A percentile compares a stretch with the other conserved stretches of the same genome.
phyloP scores from a whole-genome alignment of 2,888 invertebrate species.

The Tromatobia lineatoria region DNA sequence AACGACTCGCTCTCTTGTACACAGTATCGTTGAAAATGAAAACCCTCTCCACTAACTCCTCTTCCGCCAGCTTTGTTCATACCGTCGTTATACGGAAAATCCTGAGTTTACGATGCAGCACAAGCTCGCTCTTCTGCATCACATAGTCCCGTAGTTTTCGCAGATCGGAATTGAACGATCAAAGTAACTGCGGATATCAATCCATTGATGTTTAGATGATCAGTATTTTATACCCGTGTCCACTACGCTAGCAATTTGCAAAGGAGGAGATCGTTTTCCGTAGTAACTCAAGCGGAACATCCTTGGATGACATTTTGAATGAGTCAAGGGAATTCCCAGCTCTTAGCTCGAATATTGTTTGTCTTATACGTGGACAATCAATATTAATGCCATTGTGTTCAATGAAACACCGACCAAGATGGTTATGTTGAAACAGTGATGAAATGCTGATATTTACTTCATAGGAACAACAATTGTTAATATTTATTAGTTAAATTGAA shows the following conservation, averaged over 20 bases:
- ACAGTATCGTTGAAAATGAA: slow-evolving; percentile 1
- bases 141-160: neutral
- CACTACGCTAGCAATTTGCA: neutral
- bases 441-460: no score
- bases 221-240: neutral
- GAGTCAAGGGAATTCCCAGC: no score
- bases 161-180: slow-evolving; percentile 16
- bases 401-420: no score
- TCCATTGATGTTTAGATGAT: neutral
- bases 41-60: neutral
- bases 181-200: neutral
- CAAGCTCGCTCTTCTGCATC: neutral
- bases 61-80: slow-evolving; percentile 20
- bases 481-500: no score
- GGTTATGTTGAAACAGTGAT: no score
- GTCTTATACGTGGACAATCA: no score
- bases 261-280: neutral
- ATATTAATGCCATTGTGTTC: no score
- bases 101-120: slow-evolving; percentile 1
- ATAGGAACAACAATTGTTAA: no score
- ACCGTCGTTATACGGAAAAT: slow-evolving; percentile 35
- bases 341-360: no score
- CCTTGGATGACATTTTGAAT: no score
- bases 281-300: neutral
- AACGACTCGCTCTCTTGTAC: slow-evolving; percentile 4